Percentiles rank a stretch among this genome's conserved stretches.
phyloP scores from a whole-genome alignment of 2,888 invertebrate genomes.

The Catonia carolina region DNA sequence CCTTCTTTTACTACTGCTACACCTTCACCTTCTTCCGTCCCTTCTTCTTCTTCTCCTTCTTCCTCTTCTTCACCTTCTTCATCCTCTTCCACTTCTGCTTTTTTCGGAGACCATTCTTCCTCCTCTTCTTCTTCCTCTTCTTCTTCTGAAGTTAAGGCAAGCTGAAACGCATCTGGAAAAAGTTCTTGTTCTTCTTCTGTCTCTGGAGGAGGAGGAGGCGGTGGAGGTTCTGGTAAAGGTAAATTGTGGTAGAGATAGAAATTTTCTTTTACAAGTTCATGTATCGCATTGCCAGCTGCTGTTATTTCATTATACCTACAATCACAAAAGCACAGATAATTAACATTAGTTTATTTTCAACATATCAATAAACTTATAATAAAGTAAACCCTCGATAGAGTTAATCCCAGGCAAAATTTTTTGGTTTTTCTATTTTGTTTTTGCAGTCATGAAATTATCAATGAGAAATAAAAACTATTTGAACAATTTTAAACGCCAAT shows the following conservation, averaged over 20 bases:
- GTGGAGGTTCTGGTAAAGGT: conserved; percentile 34
- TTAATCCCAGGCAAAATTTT: too few relatives aligned
- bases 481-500: too few relatives aligned
- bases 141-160: conserved; percentile 3
- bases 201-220: background rate
- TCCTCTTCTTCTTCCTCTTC: conserved; percentile 23
- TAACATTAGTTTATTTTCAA: background rate
- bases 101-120: conserved; percentile 15
- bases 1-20: conserved; percentile 16
- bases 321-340: conserved; percentile 6
- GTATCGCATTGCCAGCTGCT: conserved; percentile 51
- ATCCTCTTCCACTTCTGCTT: background rate
- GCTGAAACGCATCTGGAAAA: background rate
- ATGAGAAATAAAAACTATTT: too few relatives aligned
- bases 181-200: conserved; percentile 17
- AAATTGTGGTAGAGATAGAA: conserved; percentile 63
- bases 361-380: background rate
- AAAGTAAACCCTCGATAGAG: too few relatives aligned
- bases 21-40: conserved; percentile 29
- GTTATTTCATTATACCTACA: conserved; percentile 46
- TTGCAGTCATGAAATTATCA: too few relatives aligned
- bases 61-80: conserved; percentile 19
- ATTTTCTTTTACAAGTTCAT: conserved; percentile 55
- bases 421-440: too few relatives aligned
- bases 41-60: conserved; percentile 11